These are phyloP conservation scores for Bhutanitis thaidina DNA, from an alignment of 2,888 invertebrate species.

Conservation along the genomic window DNA sequence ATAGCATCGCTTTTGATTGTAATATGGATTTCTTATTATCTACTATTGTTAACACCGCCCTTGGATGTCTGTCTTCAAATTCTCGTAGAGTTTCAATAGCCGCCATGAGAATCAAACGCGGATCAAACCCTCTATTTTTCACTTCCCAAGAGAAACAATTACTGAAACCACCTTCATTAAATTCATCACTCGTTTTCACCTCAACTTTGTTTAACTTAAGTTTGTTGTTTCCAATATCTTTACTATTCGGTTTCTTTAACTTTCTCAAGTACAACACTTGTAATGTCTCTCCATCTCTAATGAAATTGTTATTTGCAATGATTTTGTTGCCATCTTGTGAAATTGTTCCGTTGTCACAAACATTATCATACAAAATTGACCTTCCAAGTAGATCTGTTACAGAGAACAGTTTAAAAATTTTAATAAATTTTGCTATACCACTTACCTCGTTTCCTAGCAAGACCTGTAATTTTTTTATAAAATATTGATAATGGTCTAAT, in stretches of 20 bases:
- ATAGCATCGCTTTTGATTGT: constrained; percentile 24
- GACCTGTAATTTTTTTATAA: constrained; percentile 44
- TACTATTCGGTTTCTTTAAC: background rate
- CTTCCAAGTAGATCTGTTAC: constrained; percentile 30
- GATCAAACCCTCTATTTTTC: constrained; percentile 9
- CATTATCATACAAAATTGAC: constrained; percentile 20
- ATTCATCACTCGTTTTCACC: background rate
- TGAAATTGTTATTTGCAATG: background rate
- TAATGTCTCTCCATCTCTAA: constrained; percentile 2
- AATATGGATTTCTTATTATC: constrained; percentile 19
- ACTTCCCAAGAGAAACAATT: constrained; percentile 11
- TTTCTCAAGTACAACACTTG: constrained; percentile 9
- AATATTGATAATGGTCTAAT: too few species aligned
- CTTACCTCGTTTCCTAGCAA: constrained; percentile 48
- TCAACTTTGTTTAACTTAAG: background rate
- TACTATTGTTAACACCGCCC: constrained; percentile 26
- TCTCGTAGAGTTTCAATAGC: constrained; percentile 21
- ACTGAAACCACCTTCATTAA: background rate
- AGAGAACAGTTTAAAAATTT: constrained; percentile 1
- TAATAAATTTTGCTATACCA: constrained; percentile 11
- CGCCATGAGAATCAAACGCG: constrained; percentile 21
- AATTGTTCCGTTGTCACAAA: constrained; percentile 20
- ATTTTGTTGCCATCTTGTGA: constrained; percentile 7
- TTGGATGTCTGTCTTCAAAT: constrained; percentile 18
- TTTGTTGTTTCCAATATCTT: background rate